These are phyloP conservation scores for Lepidostoma basale DNA, from an alignment of 1,140 invertebrate genomes.

Conservation along the genomic window DNA sequence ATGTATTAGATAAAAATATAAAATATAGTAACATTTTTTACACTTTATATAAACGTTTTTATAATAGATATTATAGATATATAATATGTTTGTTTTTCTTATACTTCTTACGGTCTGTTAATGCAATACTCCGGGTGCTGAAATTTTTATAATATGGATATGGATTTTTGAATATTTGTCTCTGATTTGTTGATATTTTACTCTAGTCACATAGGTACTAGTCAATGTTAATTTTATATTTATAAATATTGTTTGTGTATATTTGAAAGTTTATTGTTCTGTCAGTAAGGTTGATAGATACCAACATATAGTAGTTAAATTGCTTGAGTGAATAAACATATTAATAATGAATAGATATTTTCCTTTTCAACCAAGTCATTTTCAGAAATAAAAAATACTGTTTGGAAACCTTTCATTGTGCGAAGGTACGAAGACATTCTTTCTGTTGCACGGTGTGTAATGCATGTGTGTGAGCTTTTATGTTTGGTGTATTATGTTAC, in stretches of 20 bases:
- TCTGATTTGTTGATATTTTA: conserved; percentile 44
- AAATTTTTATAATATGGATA: conserved; percentile 46
- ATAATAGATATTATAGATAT: no score
- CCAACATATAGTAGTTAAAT: conserved; percentile 15
- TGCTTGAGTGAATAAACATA: conserved; percentile 44
- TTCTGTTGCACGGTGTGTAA: conserved; percentile 17
- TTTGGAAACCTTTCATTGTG: neutral
- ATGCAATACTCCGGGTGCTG: conserved; percentile 46
- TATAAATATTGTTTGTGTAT: conserved; percentile 37
- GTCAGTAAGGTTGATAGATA: conserved; percentile 28
- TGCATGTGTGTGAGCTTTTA: conserved; percentile 10
- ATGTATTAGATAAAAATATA: no score
- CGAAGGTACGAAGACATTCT: conserved; percentile 11
- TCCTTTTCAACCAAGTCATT: conserved; percentile 30
- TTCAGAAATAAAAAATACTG: conserved; percentile 15
- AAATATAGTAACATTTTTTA: no score
- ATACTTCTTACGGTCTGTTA: neutral
- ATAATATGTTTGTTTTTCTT: neutral
- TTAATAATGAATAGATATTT: conserved; percentile 24
- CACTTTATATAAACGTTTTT: no score
- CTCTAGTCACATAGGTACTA: conserved; percentile 44
- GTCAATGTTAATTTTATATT: conserved; percentile 41
- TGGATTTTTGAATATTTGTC: conserved; percentile 45
- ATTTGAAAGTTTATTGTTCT: conserved; percentile 43
- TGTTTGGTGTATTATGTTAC: no score